A percentile compares a stretch with the other conserved stretches of the same genome.
Evolutionary conservation across 2,797 vertebrate genomes (phyloP).

Genomic region (Mus spretus): DNA sequence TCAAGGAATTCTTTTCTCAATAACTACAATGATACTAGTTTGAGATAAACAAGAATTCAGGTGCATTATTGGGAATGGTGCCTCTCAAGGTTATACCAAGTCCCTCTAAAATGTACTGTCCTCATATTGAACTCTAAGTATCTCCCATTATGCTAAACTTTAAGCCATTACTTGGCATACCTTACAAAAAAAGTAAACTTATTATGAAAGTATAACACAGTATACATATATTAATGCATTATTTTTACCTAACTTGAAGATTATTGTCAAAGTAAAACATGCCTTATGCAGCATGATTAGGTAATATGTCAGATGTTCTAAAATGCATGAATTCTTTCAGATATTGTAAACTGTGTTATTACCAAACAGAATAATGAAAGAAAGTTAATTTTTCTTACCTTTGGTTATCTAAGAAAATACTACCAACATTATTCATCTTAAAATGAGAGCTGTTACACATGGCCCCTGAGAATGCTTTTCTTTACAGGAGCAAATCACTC

Average conservation of each 20-base stretch:
- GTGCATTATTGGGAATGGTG: neutral
- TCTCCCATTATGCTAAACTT: neutral
- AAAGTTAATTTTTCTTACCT: neutral
- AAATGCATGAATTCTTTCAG: neutral
- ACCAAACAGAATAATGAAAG: neutral
- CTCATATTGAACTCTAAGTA: neutral
- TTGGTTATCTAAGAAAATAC: neutral
- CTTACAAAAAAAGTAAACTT: neutral
- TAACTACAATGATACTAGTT: neutral
- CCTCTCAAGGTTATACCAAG: neutral
- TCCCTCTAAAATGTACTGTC: neutral
- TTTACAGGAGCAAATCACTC: neutral
- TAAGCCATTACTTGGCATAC: constrained; percentile 7
- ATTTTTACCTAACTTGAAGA: constrained; percentile 16
- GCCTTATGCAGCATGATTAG: neutral
- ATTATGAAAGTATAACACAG: neutral
- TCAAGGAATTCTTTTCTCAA: neutral
- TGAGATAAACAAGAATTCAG: neutral
- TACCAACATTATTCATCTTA: neutral
- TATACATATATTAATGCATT: neutral
- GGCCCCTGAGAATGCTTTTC: neutral
- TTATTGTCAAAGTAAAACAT: neutral
- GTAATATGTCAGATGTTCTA: neutral
- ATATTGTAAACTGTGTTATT: neutral
- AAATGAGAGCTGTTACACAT: constrained; percentile 35